Conservation (phyloP, 2,113 vertebrate genomes). For the Lepisosteus oculatus region DNA sequence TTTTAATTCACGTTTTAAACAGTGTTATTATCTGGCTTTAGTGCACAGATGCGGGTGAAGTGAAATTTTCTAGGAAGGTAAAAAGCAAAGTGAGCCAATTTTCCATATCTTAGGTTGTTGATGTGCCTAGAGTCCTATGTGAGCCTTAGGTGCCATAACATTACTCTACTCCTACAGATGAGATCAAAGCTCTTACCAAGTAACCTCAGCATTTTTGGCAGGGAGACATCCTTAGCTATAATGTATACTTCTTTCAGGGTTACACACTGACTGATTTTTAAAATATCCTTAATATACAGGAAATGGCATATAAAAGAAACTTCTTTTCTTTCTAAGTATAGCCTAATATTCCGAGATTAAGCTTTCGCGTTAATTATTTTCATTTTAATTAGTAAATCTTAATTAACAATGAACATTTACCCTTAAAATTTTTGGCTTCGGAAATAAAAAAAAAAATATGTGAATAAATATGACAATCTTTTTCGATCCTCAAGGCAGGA, state of each 20-base stretch:
- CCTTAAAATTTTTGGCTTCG: constrained; percentile 87
- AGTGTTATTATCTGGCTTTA: constrained; percentile 44
- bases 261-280: constrained; percentile 63
- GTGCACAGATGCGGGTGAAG: constrained; percentile 23
- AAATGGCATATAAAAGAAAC: constrained; percentile 63
- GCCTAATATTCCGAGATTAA: constrained; percentile 89
- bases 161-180: constrained; percentile 67
- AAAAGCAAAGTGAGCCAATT: constrained; percentile 60
- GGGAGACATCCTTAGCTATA: constrained; percentile 48
- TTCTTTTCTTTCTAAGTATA: constrained; percentile 82
- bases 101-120: constrained; percentile 60
- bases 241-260: constrained; percentile 58
- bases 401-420: constrained; percentile 99
- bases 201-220: constrained; percentile 61
- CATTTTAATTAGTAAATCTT: constrained; percentile 98
- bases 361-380: constrained; percentile 94
- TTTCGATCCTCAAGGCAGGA: constrained; percentile 97
- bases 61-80: constrained; percentile 48
- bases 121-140: constrained; percentile 62
- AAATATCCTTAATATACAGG: constrained; percentile 64
- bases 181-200: constrained; percentile 63
- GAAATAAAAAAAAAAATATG: constrained; percentile 82
- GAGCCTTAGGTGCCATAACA: constrained; percentile 65
- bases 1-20: constrained; percentile 33
- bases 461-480: constrained; percentile 99